Base-by-base conservation (phyloP, 1,140 invertebrate genomes). In the Pseudomyrmex sp. region DNA sequence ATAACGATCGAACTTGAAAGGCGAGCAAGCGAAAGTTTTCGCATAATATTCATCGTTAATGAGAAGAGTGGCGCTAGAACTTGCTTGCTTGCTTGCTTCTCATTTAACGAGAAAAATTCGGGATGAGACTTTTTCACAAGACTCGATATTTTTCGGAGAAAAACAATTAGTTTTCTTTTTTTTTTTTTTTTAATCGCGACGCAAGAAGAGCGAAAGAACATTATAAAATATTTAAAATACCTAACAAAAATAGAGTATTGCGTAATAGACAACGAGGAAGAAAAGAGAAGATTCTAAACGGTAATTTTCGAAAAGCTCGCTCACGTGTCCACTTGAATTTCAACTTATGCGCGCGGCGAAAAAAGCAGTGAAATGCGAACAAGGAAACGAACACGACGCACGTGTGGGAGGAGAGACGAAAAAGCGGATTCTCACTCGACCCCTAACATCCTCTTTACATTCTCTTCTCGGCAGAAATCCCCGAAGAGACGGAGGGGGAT, bases 401-500 rank as follows among this genome's bases (percentile, higher is more conserved):
- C 62, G 44, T 59, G 61, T 48, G 52, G 52, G 56, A 82, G 75
- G 56, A 68, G 56, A 68, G 61, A 26, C 59, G 50, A 52, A 84
- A 69, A 82, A 66, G 90, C 89, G 79, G 58, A 73, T 82, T 70
- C 59, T 85, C 70, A 69, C 65, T 59, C 59, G 46, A 50, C n/a
- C 61, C 65, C 20, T 48, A 26, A 63, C 72, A 59, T 85, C 82
- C 89, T 89, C 85, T 85, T 90, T 89, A 91, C 90, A 82, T 90
- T 88, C 82, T 83, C 83, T 84, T 69, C 65, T 69, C 65, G 69
- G 82, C 70, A 62, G 10, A 9, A 52, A 59, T 83, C 82, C 73
- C 74, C 76, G 72, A 52, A 52, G 70, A 84, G 70, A 83, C 72
- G 61, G 48, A 12, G 56, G 48, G 15, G 56, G 15, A 68, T 18